Evolutionary conservation across 2,888 invertebrate genomes (phyloP).

Genomic region (Cyclophora punctaria): DNA sequence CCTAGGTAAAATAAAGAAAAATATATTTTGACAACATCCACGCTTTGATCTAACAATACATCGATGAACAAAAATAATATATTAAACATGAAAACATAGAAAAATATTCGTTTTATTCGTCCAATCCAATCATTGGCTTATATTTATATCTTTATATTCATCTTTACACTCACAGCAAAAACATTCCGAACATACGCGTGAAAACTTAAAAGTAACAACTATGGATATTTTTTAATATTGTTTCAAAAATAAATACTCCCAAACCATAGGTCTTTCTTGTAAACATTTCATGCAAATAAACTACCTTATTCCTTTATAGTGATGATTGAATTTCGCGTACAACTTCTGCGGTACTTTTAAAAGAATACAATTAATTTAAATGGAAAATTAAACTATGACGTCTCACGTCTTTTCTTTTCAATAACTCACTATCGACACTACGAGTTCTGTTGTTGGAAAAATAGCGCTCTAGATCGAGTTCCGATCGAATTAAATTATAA

Average conservation of each 20-base stretch:
- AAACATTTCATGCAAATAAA: too few relatives aligned
- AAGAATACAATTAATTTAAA: too few relatives aligned
- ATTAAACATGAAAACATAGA: background rate
- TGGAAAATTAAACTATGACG: constrained; percentile 4
- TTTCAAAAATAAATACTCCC: too few relatives aligned
- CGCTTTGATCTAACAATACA: constrained; percentile 14
- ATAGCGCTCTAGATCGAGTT: constrained; percentile 11
- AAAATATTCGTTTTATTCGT: background rate
- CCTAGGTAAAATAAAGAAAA: constrained; percentile 27
- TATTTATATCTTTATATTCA: background rate
- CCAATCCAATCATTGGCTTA: background rate
- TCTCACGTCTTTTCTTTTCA: constrained; percentile 7
- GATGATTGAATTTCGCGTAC: too few relatives aligned
- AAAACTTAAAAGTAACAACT: too few relatives aligned
- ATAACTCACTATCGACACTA: constrained; percentile 6
- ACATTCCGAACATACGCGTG: too few relatives aligned
- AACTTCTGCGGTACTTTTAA: too few relatives aligned
- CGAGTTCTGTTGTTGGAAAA: constrained; percentile 11
- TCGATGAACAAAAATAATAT: constrained; percentile 19
- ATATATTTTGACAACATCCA: constrained; percentile 29
- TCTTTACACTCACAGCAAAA: constrained; percentile 2
- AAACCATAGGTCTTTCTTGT: too few relatives aligned
- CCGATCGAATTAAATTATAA: constrained; percentile 7
- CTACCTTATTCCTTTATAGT: too few relatives aligned
- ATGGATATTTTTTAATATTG: too few relatives aligned